Percentiles rank a stretch among this genome's conserved stretches.
Conservation (phyloP, 2,888 invertebrate species). For the Uropetala carovei region DNA sequence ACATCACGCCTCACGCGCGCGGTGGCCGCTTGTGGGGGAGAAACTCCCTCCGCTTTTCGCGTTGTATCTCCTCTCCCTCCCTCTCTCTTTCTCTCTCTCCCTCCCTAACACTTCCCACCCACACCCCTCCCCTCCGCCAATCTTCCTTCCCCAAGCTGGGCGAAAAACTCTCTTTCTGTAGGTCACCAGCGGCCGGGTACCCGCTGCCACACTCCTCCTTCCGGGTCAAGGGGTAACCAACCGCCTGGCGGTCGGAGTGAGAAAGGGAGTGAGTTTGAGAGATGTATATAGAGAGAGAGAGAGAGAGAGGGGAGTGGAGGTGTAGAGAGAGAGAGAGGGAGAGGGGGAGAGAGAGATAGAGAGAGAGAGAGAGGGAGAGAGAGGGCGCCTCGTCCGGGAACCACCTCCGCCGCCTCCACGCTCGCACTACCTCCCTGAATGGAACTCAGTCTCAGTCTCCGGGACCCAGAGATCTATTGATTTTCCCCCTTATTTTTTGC, state of each 20-base stretch:
- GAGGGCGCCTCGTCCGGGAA: not conserved
- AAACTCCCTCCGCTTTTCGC: not conserved
- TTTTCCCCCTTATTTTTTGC: slow-evolving; percentile 56
- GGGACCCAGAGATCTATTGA: slow-evolving; percentile 57
- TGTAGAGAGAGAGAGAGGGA: not conserved
- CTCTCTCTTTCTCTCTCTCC: slow-evolving; percentile 13
- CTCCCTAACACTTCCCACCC: slow-evolving; percentile 32
- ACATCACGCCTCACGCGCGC: too few species aligned
- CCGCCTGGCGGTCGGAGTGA: slow-evolving; percentile 43
- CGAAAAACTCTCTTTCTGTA: slow-evolving; percentile 42
- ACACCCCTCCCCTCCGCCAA: not conserved
- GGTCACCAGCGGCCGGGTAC: slow-evolving; percentile 9
- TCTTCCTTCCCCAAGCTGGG: slow-evolving; percentile 56
- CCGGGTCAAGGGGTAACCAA: slow-evolving; percentile 55
- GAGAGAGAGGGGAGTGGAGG: not conserved
- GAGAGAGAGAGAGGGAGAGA: not conserved
- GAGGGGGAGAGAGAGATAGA: not conserved
- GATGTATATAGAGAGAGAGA: not conserved
- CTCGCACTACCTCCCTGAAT: slow-evolving; percentile 40
- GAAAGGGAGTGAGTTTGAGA: not conserved
- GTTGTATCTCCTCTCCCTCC: slow-evolving; percentile 10
- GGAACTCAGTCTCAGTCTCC: slow-evolving; percentile 55
- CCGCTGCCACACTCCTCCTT: not conserved
- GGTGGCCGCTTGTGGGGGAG: too few species aligned
- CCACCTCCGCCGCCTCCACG: slow-evolving; percentile 35